Percentiles rank a stretch among this genome's conserved stretches.
These are phyloP conservation scores for Steromphala cineraria DNA, from an alignment of 2,888 invertebrate species.

Conservation along the genomic window DNA sequence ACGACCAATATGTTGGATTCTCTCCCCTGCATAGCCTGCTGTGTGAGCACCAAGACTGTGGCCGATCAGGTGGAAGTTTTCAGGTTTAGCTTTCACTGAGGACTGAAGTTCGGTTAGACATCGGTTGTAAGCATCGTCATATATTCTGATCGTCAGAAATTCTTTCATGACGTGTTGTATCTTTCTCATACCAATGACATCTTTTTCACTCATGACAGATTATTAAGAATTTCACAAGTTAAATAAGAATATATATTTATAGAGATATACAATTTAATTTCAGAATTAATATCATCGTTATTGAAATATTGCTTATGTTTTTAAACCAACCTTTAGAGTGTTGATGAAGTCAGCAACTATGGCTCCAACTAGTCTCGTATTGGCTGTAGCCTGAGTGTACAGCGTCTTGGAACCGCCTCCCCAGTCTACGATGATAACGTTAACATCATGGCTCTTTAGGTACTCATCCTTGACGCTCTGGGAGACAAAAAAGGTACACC, in stretches of 20 bases:
- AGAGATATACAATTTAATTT: no score
- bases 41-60: conserved; percentile 92
- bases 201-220: no score
- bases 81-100: conserved; percentile 15
- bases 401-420: conserved; percentile 59
- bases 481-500: no score
- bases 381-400: conserved; percentile 74
- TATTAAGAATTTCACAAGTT: no score
- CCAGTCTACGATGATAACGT: conserved; percentile 63
- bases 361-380: conserved; percentile 73
- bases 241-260: no score
- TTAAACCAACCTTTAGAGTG: conserved; percentile 39
- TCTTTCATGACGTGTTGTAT: no score
- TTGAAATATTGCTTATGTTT: no score
- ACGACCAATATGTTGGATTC: conserved; percentile 60
- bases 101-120: not conserved
- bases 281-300: no score
- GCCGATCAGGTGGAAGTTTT: conserved; percentile 79
- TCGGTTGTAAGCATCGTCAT: not conserved
- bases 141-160: not conserved
- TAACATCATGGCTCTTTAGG: conserved; percentile 55
- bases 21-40: conserved; percentile 90
- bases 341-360: conserved; percentile 67
- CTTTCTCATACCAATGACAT: no score
- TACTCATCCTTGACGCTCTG: conserved; percentile 60